Percentiles rank a stretch among this genome's conserved stretches.
These are phyloP conservation scores for Drosophila anomalata DNA, from an alignment of 2,888 invertebrate species.

Conservation along the genomic window DNA sequence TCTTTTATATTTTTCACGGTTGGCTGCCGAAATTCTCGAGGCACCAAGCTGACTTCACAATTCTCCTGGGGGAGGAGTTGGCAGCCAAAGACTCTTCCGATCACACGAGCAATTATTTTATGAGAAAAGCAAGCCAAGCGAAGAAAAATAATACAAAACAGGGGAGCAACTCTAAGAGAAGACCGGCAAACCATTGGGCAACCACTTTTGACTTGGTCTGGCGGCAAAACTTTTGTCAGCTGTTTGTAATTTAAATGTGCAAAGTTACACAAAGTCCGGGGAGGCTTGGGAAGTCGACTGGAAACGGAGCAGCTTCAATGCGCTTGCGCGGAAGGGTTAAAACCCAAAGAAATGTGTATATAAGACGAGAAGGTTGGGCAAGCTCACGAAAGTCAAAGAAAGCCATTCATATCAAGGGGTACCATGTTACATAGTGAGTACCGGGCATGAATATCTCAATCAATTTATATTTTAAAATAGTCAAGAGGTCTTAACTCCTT, in stretches of 20 bases:
- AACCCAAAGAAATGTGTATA: neutral
- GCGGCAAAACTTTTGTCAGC: constrained; percentile 70
- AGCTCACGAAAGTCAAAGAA: constrained; percentile 34
- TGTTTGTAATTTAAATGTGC: constrained; percentile 77
- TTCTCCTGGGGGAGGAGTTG: constrained; percentile 35
- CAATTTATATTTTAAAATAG: neutral
- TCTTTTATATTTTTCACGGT: constrained; percentile 76
- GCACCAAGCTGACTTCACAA: constrained; percentile 28
- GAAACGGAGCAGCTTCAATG: constrained; percentile 76
- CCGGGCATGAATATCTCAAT: neutral
- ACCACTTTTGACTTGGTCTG: constrained; percentile 41
- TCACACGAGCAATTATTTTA: constrained; percentile 78
- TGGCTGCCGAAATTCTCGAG: constrained; percentile 75
- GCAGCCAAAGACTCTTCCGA: constrained; percentile 61
- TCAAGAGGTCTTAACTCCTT: neutral
- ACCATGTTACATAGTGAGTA: neutral
- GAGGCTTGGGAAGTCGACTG: constrained; percentile 57
- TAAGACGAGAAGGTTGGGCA: constrained; percentile 34
- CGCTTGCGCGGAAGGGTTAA: constrained; percentile 65
- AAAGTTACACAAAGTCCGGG: constrained; percentile 60
- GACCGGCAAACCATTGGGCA: constrained; percentile 57
- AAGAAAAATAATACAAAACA: constrained; percentile 39
- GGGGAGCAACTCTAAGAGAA: constrained; percentile 7
- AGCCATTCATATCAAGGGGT: constrained; percentile 3
- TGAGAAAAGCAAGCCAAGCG: constrained; percentile 73